Base-by-base conservation (phyloP, 2,888 invertebrate genomes). In the Microctonus hyperodae region DNA sequence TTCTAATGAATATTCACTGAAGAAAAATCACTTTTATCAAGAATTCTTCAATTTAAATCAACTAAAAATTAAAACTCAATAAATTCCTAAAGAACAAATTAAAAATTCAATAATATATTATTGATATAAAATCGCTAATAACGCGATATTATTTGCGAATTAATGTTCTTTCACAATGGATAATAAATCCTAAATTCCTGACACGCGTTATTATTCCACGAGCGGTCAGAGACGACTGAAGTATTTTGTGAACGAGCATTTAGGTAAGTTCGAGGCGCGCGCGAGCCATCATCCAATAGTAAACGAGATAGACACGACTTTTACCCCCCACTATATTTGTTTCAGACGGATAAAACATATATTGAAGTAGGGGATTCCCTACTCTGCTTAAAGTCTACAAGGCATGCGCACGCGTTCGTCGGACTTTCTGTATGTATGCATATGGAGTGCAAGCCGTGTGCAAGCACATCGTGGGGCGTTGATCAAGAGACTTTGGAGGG, bases 221-320 rank as follows among this genome's bases (percentile, higher is more conserved):
- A 72, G 75, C 79, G 80, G 76, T 79, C 79, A 76, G 77, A 77
- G 77, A 78, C 78, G 80, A 83, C 83, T 83, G 82, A 79, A 74
- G 74, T 55, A 76, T 72, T 76, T 72, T 69, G 70, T 68, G 70
- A 70, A 70, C 75, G 76, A 74, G 78, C 74, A 72, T 69, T 69
- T 67, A 76, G 75, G 78, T 80, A 81, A 79, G 78, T 78, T 77
- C 71, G 73, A 72, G 74, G 73, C 72, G 79, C 78, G 82, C 83
- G 83, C 83, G 83, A 81, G 83, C 82, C 83, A 74, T 10, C 73
- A 67, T 40, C 83, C 83, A 83, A 83, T 83, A 71, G 7, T 22
- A 40, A 25, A 28, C 44, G 44, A 16, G 44, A 25, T 10, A 56
- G 13, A 23, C 16, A 22, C 20, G 56, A 31, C 33, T 60, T 55